Percentiles rank a stretch among this genome's conserved stretches.
These are phyloP conservation scores for Scaptomyza hsui DNA, from an alignment of 1,140 invertebrate genomes.

Conservation along the genomic window DNA sequence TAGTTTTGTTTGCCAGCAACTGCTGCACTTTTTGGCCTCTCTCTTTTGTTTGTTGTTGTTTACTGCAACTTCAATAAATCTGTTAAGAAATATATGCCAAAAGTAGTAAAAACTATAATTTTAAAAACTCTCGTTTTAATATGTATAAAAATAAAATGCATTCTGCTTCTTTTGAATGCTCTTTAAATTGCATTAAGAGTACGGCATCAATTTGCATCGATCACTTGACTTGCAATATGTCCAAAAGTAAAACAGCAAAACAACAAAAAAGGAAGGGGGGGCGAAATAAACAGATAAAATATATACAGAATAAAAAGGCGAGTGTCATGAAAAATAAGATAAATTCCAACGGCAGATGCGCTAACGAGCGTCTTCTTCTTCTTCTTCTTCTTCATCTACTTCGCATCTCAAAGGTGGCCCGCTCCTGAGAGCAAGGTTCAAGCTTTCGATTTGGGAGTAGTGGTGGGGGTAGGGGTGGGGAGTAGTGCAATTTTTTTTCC, in stretches of 20 bases:
- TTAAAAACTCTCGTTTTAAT: too few relatives aligned
- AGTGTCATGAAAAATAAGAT: conserved; percentile 73
- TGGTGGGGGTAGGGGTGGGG: conserved; percentile 1
- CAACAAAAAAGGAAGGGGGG: conserved; percentile 19
- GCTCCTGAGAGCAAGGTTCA: neutral
- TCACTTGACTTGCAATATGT: conserved; percentile 77
- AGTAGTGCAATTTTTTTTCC: conserved; percentile 24
- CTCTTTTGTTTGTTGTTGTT: conserved; percentile 9
- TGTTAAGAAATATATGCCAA: conserved; percentile 2
- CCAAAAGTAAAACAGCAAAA: conserved; percentile 40
- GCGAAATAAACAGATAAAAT: conserved; percentile 21
- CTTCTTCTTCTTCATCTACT: neutral
- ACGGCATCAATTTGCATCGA: conserved; percentile 83
- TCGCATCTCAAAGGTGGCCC: conserved; percentile 23
- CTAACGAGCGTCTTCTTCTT: conserved; percentile 60
- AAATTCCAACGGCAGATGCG: conserved; percentile 73
- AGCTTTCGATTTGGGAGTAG: neutral
- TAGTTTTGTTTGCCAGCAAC: conserved; percentile 4
- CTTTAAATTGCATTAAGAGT: conserved; percentile 65
- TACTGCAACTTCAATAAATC: conserved; percentile 23
- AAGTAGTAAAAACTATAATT: neutral
- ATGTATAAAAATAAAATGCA: too few relatives aligned
- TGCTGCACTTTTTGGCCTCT: conserved; percentile 17
- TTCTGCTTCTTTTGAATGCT: neutral
- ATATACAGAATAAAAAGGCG: conserved; percentile 51